These are phyloP conservation scores for Macrosteles quadrilineatus DNA, from an alignment of 1,140 invertebrate genomes.

Conservation along the genomic window DNA sequence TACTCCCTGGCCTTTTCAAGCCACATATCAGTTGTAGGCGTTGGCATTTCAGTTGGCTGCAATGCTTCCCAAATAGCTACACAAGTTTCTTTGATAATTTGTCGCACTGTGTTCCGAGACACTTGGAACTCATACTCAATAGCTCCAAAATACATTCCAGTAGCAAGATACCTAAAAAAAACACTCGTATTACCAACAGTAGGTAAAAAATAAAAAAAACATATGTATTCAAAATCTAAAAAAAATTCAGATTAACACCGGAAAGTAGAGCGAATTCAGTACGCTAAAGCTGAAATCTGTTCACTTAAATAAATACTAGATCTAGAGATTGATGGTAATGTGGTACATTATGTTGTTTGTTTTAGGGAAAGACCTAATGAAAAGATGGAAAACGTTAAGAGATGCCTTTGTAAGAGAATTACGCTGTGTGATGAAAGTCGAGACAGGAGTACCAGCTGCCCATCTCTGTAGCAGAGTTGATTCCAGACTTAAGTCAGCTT, in stretches of 20 bases:
- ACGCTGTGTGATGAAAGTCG: neutral
- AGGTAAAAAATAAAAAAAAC: too few species aligned
- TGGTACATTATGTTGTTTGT: slow-evolving; percentile 14
- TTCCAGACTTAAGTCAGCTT: too few species aligned
- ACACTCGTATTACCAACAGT: neutral
- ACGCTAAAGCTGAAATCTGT: too few species aligned
- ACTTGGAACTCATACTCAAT: slow-evolving; percentile 1
- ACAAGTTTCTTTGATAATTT: neutral
- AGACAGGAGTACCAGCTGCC: neutral
- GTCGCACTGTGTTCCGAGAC: neutral
- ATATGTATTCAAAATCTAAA: too few species aligned
- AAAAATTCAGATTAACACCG: too few species aligned
- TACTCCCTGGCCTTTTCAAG: slow-evolving; percentile 1
- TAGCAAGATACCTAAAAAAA: neutral
- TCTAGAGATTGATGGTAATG: neutral
- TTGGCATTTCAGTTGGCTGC: neutral
- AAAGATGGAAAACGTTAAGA: slow-evolving; percentile 13
- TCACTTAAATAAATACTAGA: too few species aligned
- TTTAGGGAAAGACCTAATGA: slow-evolving; percentile 16
- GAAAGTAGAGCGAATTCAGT: too few species aligned
- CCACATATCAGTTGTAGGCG: neutral
- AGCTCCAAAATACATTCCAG: neutral
- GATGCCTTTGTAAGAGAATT: slow-evolving; percentile 9
- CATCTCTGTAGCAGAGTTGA: too few species aligned
- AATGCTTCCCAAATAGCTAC: neutral